Evolutionary conservation across 2,888 invertebrate species (phyloP).

Genomic region (Stenurella melanura): DNA sequence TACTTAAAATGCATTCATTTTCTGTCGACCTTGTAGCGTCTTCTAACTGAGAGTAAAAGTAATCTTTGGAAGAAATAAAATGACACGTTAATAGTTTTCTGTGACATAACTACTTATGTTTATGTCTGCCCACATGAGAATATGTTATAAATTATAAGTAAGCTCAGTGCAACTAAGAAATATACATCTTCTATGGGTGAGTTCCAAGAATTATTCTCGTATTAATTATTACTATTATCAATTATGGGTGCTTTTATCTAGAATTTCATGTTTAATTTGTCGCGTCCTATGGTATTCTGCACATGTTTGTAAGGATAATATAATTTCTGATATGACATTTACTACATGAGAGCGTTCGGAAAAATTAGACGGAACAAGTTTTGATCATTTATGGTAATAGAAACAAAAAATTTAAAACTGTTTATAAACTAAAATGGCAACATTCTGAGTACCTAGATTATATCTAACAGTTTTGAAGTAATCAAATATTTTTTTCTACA

Average conservation of each 20-base stretch:
- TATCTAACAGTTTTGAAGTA: too few relatives aligned
- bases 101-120: conserved; percentile 31
- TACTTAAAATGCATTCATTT: not conserved
- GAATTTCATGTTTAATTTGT: conserved; percentile 22
- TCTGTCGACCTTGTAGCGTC: conserved; percentile 2
- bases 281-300: conserved; percentile 25
- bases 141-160: conserved; percentile 28
- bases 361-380: not conserved
- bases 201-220: conserved; percentile 31
- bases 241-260: conserved; percentile 24
- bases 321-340: conserved; percentile 25
- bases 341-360: conserved; percentile 4
- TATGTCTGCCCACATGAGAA: conserved; percentile 31
- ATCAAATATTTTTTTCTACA: not conserved
- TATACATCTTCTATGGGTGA: conserved; percentile 20
- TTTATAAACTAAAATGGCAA: too few relatives aligned
- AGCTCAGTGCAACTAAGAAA: conserved; percentile 19
- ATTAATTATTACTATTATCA: conserved; percentile 30
- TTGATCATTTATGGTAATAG: not conserved
- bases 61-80: conserved; percentile 12
- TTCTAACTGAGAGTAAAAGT: conserved; percentile 26
- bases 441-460: too few relatives aligned
- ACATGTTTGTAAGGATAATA: conserved; percentile 35
- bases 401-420: too few relatives aligned
- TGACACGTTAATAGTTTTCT: conserved; percentile 30